Evolutionary conservation across 1,140 invertebrate genomes (phyloP).

Genomic region (Platorchestia sp.): DNA sequence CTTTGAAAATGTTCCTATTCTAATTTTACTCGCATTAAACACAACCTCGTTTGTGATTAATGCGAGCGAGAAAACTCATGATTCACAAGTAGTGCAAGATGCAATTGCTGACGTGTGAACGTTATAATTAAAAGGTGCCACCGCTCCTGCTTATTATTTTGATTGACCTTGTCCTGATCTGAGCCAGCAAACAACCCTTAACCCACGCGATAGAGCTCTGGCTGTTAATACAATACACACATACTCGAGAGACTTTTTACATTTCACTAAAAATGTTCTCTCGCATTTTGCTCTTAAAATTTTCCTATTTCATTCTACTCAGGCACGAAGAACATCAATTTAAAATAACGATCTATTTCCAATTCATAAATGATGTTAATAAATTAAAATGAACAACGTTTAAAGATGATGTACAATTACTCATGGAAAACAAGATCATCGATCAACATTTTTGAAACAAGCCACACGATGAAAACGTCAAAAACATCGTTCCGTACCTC

Average conservation of each 20-base stretch:
- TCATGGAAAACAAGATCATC: background rate
- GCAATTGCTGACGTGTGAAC: too few relatives aligned
- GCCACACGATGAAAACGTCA: background rate
- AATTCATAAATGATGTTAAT: background rate
- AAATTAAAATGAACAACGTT: background rate
- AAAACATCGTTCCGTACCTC: background rate
- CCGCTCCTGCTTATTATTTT: background rate
- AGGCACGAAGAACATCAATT: background rate
- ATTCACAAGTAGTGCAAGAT: too few relatives aligned
- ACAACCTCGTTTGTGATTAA: too few relatives aligned
- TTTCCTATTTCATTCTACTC: too few relatives aligned
- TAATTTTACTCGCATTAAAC: too few relatives aligned
- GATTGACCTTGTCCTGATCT: background rate
- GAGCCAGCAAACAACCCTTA: background rate
- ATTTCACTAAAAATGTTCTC: too few relatives aligned
- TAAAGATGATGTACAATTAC: background rate
- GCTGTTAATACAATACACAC: background rate
- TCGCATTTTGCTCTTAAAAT: too few relatives aligned
- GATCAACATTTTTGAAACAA: background rate
- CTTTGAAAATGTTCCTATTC: background rate
- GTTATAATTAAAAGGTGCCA: background rate
- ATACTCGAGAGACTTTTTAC: too few relatives aligned
- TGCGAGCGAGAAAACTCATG: too few relatives aligned
- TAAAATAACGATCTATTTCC: background rate
- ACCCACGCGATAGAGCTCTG: background rate